Evolutionary conservation across 2,888 invertebrate species (phyloP).

Genomic region (Epirrhoe tristata): DNA sequence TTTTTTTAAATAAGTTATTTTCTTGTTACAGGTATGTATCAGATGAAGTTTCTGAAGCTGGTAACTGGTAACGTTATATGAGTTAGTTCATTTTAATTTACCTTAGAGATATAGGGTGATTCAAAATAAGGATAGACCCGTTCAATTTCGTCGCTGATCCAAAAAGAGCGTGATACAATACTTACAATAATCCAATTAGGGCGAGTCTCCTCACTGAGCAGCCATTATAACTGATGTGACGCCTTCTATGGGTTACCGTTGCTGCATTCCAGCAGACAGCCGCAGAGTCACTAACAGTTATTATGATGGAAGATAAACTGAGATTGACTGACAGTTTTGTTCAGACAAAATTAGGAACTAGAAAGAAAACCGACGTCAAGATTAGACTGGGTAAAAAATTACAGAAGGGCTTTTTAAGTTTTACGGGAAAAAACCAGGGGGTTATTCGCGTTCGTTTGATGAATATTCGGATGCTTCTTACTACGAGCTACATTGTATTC

Average conservation of each 20-base stretch:
- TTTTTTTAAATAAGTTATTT: background rate
- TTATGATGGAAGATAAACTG: background rate
- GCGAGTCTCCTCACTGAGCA: constrained; percentile 27
- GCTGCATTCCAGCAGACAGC: constrained; percentile 49
- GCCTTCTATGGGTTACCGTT: constrained; percentile 65
- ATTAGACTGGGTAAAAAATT: too few species aligned
- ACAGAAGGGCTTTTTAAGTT: too few species aligned
- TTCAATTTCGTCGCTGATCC: background rate
- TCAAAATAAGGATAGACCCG: background rate
- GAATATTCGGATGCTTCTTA: too few species aligned
- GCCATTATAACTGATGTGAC: constrained; percentile 61
- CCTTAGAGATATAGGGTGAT: too few species aligned
- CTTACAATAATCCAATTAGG: constrained; percentile 42
- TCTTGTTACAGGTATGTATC: constrained; percentile 32
- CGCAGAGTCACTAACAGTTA: constrained; percentile 25
- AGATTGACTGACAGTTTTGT: background rate
- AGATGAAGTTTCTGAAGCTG: background rate
- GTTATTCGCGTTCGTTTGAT: too few species aligned
- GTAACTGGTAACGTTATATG: constrained; percentile 11
- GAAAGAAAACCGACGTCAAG: too few species aligned
- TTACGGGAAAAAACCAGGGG: too few species aligned
- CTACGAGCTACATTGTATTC: too few species aligned
- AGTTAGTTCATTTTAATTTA: too few species aligned
- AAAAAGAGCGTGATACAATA: constrained; percentile 31
- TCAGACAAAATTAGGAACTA: too few species aligned